phyloP scores from a whole-genome alignment of 2,113 vertebrate genomes.

The Sorex fumeus region DNA sequence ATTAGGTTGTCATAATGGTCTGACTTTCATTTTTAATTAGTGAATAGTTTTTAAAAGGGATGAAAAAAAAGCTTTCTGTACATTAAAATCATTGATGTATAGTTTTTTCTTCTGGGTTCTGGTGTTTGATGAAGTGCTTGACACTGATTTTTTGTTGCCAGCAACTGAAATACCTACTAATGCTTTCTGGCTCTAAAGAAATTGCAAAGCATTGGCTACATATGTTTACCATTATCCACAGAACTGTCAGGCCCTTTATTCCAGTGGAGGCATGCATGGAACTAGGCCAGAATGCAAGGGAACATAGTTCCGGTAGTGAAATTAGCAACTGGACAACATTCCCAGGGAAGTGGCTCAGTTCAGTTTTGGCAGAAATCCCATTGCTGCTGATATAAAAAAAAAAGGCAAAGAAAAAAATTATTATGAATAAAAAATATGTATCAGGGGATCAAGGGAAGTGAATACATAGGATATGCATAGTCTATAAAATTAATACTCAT shows the following conservation, averaged over 20 bases:
- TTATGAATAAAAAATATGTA: conserved; percentile 59
- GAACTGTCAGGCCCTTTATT: conserved; percentile 88
- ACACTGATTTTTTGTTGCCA: conserved; percentile 84
- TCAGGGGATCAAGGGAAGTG: conserved; percentile 18
- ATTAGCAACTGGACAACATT: conserved; percentile 90
- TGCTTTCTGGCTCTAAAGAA: conserved; percentile 87
- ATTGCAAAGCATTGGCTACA: conserved; percentile 85
- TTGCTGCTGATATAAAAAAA: conserved; percentile 76
- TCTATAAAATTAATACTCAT: conserved; percentile 26
- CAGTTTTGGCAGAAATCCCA: conserved; percentile 83
- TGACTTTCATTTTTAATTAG: conserved; percentile 83
- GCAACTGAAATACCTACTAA: conserved; percentile 88
- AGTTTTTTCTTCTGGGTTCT: conserved; percentile 74
- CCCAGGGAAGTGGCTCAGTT: conserved; percentile 88
- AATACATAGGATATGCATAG: neutral
- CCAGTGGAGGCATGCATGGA: conserved; percentile 88
- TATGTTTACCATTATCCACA: conserved; percentile 91
- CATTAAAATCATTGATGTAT: conserved; percentile 78
- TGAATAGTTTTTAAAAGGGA: conserved; percentile 65
- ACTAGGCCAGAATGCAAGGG: conserved; percentile 85
- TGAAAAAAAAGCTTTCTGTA: conserved; percentile 51
- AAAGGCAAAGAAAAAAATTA: neutral
- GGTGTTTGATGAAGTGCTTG: conserved; percentile 84
- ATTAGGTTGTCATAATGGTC: conserved; percentile 82
- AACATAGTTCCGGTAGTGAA: conserved; percentile 90